A percentile compares a stretch with the other conserved stretches of the same genome.
These are phyloP conservation scores for Sinocyclocheilus anshuiensis DNA, from an alignment of 2,113 vertebrate species.

Conservation along the genomic window DNA sequence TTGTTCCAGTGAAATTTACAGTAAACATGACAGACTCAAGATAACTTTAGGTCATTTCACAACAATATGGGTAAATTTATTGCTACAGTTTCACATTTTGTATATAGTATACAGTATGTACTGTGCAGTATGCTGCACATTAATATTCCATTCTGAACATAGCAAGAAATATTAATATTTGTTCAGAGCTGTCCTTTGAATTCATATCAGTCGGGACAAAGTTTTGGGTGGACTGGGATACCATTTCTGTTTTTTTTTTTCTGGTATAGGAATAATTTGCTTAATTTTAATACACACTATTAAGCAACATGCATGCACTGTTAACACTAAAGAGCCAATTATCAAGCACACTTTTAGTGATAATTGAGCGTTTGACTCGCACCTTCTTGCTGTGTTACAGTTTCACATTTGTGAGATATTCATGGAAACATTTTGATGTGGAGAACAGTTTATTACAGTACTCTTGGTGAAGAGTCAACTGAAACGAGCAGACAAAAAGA, in stretches of 20 bases:
- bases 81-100: too few relatives aligned
- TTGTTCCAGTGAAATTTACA: too few relatives aligned
- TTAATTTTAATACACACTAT: not conserved
- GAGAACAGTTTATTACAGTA: not conserved
- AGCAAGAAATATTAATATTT: not conserved
- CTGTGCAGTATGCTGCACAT: too few relatives aligned
- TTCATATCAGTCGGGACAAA: not conserved
- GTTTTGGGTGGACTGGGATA: not conserved
- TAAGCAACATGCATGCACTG: not conserved
- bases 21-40: too few relatives aligned
- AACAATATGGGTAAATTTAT: not conserved
- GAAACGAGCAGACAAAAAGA: not conserved
- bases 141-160: too few relatives aligned
- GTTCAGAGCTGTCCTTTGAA: not conserved
- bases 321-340: slow-evolving; percentile 36
- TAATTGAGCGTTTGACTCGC: slow-evolving; percentile 9
- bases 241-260: not conserved
- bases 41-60: not conserved
- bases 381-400: slow-evolving; percentile 18
- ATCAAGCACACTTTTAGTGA: slow-evolving; percentile 20
- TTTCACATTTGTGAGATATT: slow-evolving; percentile 23
- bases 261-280: not conserved
- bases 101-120: too few relatives aligned
- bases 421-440: not conserved
- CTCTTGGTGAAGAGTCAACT: not conserved